phyloP scores from a whole-genome alignment of 2,113 vertebrate species.

The Micromys minutus region DNA sequence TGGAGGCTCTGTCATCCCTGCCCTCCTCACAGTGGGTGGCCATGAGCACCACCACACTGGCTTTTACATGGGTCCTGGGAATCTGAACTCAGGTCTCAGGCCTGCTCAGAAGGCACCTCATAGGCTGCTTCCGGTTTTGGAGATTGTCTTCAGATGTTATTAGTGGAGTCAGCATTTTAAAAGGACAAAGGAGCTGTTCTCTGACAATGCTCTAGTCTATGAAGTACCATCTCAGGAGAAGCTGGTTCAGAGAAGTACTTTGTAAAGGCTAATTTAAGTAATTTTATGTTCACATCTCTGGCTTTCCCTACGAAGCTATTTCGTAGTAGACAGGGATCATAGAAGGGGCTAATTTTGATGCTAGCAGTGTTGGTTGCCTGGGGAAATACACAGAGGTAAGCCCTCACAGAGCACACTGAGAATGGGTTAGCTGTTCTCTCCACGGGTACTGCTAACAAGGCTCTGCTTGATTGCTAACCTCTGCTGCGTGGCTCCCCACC shows the following conservation, averaged over 20 bases:
- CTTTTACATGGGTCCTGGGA: neutral
- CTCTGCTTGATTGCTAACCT: slow-evolving; percentile 66
- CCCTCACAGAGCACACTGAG: neutral
- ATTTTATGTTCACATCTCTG: neutral
- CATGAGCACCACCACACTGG: neutral
- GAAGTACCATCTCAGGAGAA: neutral
- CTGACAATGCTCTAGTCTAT: rapidly evolving
- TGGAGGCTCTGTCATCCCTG: neutral
- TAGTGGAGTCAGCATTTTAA: too few species aligned
- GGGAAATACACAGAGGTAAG: neutral
- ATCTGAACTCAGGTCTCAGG: neutral
- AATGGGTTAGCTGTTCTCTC: slow-evolving; percentile 51
- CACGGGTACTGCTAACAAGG: slow-evolving; percentile 65
- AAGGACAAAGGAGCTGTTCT: neutral
- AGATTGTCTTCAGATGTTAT: neutral
- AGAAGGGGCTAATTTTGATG: neutral
- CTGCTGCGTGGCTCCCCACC: slow-evolving; percentile 67
- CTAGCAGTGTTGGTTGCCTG: slow-evolving; percentile 10
- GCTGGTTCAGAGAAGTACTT: neutral
- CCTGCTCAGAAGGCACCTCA: too few species aligned
- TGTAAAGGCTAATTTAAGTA: neutral
- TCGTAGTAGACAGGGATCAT: neutral
- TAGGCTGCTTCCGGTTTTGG: neutral
- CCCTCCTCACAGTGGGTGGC: neutral
- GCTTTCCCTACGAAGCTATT: neutral